Percentiles rank a stretch among this genome's conserved stretches.
Evolutionary conservation across 2,888 invertebrate species (phyloP).

Genomic region (Caenorhabditis drosophilae): DNA sequence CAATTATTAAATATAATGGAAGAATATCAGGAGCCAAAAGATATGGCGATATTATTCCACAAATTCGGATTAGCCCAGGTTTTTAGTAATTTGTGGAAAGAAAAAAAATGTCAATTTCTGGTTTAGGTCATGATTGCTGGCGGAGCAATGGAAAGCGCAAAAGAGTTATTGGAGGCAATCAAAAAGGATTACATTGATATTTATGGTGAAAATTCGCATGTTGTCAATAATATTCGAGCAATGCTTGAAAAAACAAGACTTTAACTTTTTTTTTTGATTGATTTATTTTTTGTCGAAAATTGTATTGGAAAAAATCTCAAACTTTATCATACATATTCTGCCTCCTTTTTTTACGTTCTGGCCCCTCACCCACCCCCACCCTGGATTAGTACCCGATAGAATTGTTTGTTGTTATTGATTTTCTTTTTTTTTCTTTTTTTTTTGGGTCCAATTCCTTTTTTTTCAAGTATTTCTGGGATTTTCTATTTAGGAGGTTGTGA

Average conservation of each 20-base stretch:
- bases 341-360: background rate
- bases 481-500: background rate
- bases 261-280: background rate
- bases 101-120: too few species aligned
- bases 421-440: too few species aligned
- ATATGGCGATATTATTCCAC: slow-evolving; percentile 16
- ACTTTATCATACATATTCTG: background rate
- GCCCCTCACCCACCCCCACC: background rate
- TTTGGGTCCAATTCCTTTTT: too few species aligned
- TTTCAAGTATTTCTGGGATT: background rate
- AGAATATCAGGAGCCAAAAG: slow-evolving; percentile 17
- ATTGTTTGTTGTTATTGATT: too few species aligned
- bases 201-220: slow-evolving; percentile 3
- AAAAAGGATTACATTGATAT: slow-evolving; percentile 10
- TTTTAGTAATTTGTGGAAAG: background rate
- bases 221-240: background rate
- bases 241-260: background rate
- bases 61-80: slow-evolving; percentile 15
- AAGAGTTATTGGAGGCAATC: slow-evolving; percentile 14
- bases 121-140: slow-evolving; percentile 10
- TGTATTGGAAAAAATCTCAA: background rate
- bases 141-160: slow-evolving; percentile 7
- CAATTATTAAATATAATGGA: slow-evolving; percentile 14
- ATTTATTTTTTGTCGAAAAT: background rate
- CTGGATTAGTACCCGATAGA: too few species aligned